Percentiles rank a stretch among this genome's conserved stretches.
Conservation (phyloP, 2,113 vertebrate species). For the Serinus canaria region DNA sequence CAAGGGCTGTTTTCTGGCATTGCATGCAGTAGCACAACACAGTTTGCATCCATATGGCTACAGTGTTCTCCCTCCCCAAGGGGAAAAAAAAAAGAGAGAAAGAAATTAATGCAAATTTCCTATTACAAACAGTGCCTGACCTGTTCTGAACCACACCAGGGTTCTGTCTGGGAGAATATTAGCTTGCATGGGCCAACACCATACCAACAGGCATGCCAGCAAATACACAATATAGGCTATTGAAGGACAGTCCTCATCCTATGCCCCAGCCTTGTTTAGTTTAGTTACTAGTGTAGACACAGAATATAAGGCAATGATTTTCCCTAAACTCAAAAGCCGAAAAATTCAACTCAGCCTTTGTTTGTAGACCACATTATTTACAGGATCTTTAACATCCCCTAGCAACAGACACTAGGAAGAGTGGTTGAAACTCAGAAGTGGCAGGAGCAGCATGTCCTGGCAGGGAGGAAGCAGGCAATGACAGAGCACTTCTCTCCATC, state of each 20-base stretch:
- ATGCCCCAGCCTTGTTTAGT: neutral
- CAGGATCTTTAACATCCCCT: neutral
- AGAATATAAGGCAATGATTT: slow-evolving; percentile 10
- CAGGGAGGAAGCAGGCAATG: neutral
- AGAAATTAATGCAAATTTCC: neutral
- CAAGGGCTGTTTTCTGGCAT: neutral
- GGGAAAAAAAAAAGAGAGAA: neutral
- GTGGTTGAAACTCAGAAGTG: neutral
- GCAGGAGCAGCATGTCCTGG: neutral
- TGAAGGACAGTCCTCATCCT: neutral
- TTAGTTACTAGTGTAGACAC: neutral
- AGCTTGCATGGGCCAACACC: neutral
- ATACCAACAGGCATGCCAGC: neutral
- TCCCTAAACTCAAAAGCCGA: neutral
- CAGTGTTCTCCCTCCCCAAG: neutral
- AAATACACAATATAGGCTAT: neutral
- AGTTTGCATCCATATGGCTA: neutral
- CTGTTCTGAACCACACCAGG: neutral
- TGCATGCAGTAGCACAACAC: neutral
- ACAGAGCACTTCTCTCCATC: rapidly evolving
- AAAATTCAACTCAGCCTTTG: neutral
- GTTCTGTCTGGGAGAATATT: neutral
- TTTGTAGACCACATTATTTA: neutral
- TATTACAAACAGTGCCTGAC: neutral
- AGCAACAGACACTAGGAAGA: neutral